phyloP scores from a whole-genome alignment of 2,113 vertebrate genomes.

The Greenwoodochromis staneri region DNA sequence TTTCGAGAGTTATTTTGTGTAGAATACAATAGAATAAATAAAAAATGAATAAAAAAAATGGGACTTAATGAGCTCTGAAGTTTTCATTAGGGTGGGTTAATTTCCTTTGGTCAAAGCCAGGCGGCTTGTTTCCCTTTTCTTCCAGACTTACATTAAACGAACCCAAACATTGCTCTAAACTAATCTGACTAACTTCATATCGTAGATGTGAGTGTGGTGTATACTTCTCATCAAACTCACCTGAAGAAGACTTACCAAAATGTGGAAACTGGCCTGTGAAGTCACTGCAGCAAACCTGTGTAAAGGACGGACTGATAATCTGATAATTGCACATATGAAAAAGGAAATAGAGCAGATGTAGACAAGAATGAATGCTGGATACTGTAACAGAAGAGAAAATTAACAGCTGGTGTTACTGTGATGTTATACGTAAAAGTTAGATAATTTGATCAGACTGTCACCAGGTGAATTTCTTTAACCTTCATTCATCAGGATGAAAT shows the following conservation, averaged over 20 bases:
- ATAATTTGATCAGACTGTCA: background rate
- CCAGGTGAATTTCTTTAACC: background rate
- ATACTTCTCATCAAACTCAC: background rate
- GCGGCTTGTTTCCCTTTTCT: rapidly evolving
- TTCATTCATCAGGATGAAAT: background rate
- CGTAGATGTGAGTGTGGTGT: rapidly evolving
- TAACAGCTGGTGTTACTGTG: background rate
- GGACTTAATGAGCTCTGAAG: background rate
- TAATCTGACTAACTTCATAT: background rate
- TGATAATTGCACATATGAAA: background rate
- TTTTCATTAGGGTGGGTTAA: background rate
- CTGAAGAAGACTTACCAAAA: background rate
- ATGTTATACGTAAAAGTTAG: background rate
- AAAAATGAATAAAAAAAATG: background rate
- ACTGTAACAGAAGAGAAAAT: background rate
- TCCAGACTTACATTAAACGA: background rate
- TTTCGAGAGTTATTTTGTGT: background rate
- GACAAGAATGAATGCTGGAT: background rate
- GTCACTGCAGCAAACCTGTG: background rate
- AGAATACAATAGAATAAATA: background rate
- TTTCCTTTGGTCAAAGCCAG: background rate
- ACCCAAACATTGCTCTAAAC: background rate
- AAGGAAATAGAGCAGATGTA: background rate
- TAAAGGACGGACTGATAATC: background rate
- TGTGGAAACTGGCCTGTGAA: background rate